Percentiles rank a stretch among this genome's conserved stretches.
Conservation (phyloP, 1,140 invertebrate species). For the Drosophila orena region DNA sequence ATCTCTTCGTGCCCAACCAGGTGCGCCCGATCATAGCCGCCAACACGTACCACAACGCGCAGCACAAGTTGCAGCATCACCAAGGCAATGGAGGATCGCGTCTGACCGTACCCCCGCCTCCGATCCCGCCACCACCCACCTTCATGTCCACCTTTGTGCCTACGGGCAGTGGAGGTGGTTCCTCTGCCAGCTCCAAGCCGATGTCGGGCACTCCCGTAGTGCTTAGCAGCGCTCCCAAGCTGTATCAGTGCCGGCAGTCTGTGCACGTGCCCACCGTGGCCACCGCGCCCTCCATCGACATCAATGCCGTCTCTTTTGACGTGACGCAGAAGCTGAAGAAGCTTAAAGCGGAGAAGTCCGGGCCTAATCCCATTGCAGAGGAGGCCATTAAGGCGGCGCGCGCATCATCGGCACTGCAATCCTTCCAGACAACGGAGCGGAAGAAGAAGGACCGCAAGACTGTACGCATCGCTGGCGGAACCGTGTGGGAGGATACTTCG, state of each 20-base stretch:
- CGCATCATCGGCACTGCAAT: conserved; percentile 86
- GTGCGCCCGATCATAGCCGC: conserved; percentile 88
- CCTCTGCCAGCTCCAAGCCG: conserved; percentile 43
- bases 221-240: conserved; percentile 87
- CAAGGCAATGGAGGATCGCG: conserved; percentile 85
- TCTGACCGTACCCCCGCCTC: conserved; percentile 86
- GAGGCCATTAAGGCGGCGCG: conserved; percentile 88
- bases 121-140: conserved; percentile 84
- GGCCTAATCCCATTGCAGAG: conserved; percentile 87
- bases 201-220: conserved; percentile 86
- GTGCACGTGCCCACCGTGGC: conserved; percentile 85
- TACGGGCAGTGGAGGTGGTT: conserved; percentile 71
- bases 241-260: conserved; percentile 86
- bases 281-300: conserved; percentile 86
- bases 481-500: conserved; percentile 97
- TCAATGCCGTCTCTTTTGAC: conserved; percentile 87
- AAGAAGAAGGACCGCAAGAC: conserved; percentile 88
- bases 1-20: conserved; percentile 85
- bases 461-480: conserved; percentile 95
- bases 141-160: conserved; percentile 85
- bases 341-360: conserved; percentile 88
- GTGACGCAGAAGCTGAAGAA: conserved; percentile 89
- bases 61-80: conserved; percentile 87
- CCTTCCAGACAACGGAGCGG: conserved; percentile 86
- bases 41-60: conserved; percentile 89